Base-by-base conservation (phyloP, 2,113 vertebrate genomes). In the Megaceryle torquata region DNA sequence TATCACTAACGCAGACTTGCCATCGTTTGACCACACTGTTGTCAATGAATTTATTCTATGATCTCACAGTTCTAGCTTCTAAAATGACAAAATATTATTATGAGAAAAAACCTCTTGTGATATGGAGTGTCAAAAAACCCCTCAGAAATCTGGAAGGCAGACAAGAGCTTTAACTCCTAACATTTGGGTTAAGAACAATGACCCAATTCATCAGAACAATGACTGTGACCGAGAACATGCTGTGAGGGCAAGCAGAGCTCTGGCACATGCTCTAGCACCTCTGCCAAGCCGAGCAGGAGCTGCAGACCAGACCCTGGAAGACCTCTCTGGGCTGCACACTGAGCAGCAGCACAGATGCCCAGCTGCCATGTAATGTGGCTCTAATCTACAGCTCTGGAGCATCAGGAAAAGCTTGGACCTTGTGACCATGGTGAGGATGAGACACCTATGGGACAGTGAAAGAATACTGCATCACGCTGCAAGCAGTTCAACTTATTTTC, bases 91-190 rank as follows among this genome's bases (percentile, higher is more conserved):
- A 5, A 81, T 85, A 63, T 57, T 76, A 87, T n/a, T 51, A 50
- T 3, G 74, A 15, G 19, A 26, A 48, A 76, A 33, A 64, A 13
- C 9, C 31, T 56, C 65, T 69, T 91, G 61, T 12, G 59, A 59
- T 82, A 19, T 13, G 37, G 39, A 77, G 24, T 24, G 21, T 61
- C 21, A 89, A 82, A 95, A 94, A 44, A 7, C 39, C 17, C 65
- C 82, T 48, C 83, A 44, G 89, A 90, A 71, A 72, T 46, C 69
- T 84, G 35, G 51, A 88, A 92, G n/a, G 86, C 33, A 56, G 46
- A 86, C 19, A 85, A 44, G 35, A 11, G 6, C 50, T 90, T 74
- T 53, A 71, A 28, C 25, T 94, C 78, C 53, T 67, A 88, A 20
- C 26, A 33, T 44, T 63, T n/a, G 21, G 33, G 74, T 51, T 82